Percentiles rank a stretch among this genome's conserved stretches.
These are phyloP conservation scores for Synchiropus splendidus DNA, from an alignment of 2,113 vertebrate species.

Conservation along the genomic window DNA sequence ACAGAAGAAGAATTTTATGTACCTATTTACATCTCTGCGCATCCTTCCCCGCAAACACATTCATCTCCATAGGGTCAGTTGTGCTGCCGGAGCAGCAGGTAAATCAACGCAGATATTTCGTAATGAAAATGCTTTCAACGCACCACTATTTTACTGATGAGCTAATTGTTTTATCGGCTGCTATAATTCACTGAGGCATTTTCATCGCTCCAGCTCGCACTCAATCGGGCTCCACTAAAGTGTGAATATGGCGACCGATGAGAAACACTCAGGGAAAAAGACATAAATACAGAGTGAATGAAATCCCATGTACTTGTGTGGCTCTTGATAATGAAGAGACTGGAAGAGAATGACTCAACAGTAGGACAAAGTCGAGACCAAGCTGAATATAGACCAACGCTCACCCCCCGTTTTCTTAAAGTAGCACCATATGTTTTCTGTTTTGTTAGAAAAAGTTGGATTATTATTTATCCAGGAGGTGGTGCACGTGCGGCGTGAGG, in stretches of 20 bases:
- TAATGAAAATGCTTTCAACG: conserved; percentile 62
- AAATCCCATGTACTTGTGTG: no score
- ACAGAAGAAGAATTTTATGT: conserved; percentile 49
- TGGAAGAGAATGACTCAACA: no score
- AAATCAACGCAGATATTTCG: conserved; percentile 53
- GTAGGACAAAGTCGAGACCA: no score
- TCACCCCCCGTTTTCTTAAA: no score
- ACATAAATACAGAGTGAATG: conserved; percentile 27
- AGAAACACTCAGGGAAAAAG: conserved; percentile 18
- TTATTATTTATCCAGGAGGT: no score
- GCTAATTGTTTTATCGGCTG: conserved; percentile 63
- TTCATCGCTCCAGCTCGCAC: conserved; percentile 43
- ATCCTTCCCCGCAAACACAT: conserved; percentile 51
- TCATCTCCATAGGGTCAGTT: conserved; percentile 49
- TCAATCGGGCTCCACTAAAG: conserved; percentile 32
- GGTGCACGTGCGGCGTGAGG: no score
- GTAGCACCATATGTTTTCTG: no score
- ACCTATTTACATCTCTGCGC: conserved; percentile 54
- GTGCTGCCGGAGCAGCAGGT: conserved; percentile 35
- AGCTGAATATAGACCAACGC: no score
- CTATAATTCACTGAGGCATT: conserved; percentile 54
- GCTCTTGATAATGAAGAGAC: no score
- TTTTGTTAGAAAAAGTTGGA: no score
- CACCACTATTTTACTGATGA: conserved; percentile 27
- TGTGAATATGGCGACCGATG: conserved; percentile 31